Percentiles rank a stretch among this genome's conserved stretches.
phyloP scores from a whole-genome alignment of 2,113 vertebrate genomes.

The Vimba vimba region DNA sequence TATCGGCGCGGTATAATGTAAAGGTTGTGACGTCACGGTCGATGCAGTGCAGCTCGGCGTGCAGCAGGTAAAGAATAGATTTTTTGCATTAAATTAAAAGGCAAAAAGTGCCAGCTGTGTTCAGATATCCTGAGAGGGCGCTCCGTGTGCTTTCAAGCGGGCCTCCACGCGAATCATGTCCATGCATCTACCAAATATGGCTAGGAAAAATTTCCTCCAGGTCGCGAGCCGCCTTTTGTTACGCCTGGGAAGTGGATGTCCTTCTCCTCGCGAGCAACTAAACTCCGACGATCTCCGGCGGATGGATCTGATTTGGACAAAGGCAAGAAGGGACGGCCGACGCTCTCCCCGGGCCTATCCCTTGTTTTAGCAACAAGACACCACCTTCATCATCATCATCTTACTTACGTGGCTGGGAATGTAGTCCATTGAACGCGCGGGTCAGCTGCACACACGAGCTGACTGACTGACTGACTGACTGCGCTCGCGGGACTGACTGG shows the following conservation, averaged over 20 bases:
- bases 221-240: slow-evolving; percentile 56
- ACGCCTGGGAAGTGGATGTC: slow-evolving; percentile 61
- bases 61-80: not conserved
- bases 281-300: slow-evolving; percentile 52
- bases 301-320: slow-evolving; percentile 54
- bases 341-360: slow-evolving; percentile 77
- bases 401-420: slow-evolving; percentile 86
- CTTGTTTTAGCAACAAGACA: slow-evolving; percentile 80
- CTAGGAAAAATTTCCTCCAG: slow-evolving; percentile 63
- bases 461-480: slow-evolving; percentile 60
- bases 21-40: slow-evolving; percentile 19
- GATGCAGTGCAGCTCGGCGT: not conserved
- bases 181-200: slow-evolving; percentile 67
- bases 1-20: slow-evolving; percentile 2
- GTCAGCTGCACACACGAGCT: slow-evolving; percentile 73
- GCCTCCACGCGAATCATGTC: slow-evolving; percentile 73
- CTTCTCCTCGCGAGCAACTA: slow-evolving; percentile 41
- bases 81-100: slow-evolving; percentile 42
- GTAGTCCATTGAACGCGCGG: slow-evolving; percentile 77
- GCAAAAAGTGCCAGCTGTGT: slow-evolving; percentile 27
- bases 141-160: slow-evolving; percentile 68
- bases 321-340: slow-evolving; percentile 73
- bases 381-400: slow-evolving; percentile 72
- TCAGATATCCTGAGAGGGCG: slow-evolving; percentile 55
- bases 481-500: slow-evolving; percentile 39